phyloP scores from a whole-genome alignment of 2,113 vertebrate species.

The Symphodus melops region DNA sequence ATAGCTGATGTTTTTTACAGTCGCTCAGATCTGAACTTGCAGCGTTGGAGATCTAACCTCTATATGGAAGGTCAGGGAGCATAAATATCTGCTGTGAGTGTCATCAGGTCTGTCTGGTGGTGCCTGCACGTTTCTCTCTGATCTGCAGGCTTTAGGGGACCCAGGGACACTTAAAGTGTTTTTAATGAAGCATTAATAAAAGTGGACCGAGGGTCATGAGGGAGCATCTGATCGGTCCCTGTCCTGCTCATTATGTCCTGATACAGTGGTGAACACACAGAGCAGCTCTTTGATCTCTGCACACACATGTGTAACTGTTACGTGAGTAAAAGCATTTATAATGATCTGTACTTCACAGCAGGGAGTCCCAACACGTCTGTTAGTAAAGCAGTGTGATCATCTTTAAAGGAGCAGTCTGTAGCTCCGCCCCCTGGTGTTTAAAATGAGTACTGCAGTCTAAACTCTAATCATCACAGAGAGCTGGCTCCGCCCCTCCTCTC shows the following conservation, averaged over 20 bases:
- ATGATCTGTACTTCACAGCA: constrained; percentile 20
- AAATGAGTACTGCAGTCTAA: too few relatives aligned
- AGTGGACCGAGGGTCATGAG: background rate
- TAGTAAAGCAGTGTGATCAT: background rate
- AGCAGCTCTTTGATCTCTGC: constrained; percentile 20
- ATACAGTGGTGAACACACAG: background rate
- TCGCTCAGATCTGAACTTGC: too few relatives aligned
- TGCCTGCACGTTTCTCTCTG: background rate
- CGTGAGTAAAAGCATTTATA: background rate
- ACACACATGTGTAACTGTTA: constrained; percentile 38
- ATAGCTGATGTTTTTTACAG: too few relatives aligned
- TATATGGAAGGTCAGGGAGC: too few relatives aligned
- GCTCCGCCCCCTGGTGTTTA: too few relatives aligned
- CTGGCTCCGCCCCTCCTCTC: too few relatives aligned
- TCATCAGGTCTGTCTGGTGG: too few relatives aligned
- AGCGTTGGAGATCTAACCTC: too few relatives aligned
- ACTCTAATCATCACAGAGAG: too few relatives aligned
- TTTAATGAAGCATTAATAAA: background rate
- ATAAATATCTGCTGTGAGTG: background rate
- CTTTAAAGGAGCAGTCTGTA: too few relatives aligned
- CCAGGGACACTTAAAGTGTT: background rate
- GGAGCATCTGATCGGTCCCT: constrained; percentile 9
- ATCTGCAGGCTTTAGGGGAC: too few relatives aligned
- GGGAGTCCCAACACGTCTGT: background rate
- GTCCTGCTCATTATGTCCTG: constrained; percentile 27